Conservation (phyloP, 1,140 invertebrate species). For the Ganaspis sp. region DNA sequence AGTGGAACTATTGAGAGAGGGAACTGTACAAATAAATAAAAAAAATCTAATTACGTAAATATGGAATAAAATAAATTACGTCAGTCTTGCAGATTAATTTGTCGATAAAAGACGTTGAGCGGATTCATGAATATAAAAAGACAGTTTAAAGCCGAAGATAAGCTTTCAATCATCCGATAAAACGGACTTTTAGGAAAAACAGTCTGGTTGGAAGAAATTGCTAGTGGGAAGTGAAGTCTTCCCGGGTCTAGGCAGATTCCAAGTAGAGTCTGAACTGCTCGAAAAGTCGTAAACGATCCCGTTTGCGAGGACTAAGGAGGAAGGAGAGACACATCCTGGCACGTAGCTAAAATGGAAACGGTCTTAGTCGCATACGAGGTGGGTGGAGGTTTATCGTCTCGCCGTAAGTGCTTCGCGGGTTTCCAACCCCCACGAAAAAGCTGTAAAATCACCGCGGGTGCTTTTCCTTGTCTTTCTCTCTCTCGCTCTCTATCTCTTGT, state of each 20-base stretch:
- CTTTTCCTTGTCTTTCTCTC: no score
- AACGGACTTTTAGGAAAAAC: constrained; percentile 34
- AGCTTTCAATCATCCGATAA: constrained; percentile 32
- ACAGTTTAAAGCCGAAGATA: not conserved
- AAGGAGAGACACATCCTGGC: constrained; percentile 41
- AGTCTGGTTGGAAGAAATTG: constrained; percentile 15
- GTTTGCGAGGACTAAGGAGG: constrained; percentile 44
- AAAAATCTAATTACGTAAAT: no score
- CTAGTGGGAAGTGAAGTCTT: not conserved
- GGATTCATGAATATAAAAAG: not conserved
- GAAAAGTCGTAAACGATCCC: constrained; percentile 51
- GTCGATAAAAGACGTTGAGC: no score
- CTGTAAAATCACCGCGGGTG: constrained; percentile 59
- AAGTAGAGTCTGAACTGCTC: constrained; percentile 32
- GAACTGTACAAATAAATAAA: no score
- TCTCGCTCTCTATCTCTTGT: no score
- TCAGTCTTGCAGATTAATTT: no score
- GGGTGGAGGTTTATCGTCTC: constrained; percentile 63
- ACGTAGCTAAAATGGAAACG: constrained; percentile 60
- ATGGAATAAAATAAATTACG: no score
- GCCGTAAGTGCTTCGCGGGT: constrained; percentile 64
- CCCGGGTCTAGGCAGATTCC: constrained; percentile 3
- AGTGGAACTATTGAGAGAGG: no score
- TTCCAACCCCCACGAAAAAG: constrained; percentile 48
- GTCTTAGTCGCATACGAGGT: constrained; percentile 36